These are phyloP conservation scores for Petrophora chlorosata DNA, from an alignment of 2,888 invertebrate species.

Conservation along the genomic window DNA sequence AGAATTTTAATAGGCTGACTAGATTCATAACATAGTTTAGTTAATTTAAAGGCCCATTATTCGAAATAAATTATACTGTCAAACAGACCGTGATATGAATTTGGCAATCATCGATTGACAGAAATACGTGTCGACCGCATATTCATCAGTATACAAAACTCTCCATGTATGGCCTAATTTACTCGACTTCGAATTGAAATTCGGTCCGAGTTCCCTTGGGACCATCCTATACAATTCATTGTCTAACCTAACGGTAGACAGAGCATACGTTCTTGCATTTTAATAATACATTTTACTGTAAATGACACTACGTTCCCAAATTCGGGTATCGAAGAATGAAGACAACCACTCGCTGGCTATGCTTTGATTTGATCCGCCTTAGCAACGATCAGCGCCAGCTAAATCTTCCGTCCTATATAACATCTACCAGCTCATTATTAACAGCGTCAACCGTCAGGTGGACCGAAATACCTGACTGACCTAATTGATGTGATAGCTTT, in stretches of 20 bases:
- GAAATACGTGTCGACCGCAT: slow-evolving; percentile 30
- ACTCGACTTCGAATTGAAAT: slow-evolving; percentile 65
- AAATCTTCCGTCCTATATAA: no score
- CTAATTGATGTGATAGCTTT: no score
- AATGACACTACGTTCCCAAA: slow-evolving; percentile 52
- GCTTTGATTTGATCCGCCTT: no score
- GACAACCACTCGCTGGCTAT: not conserved
- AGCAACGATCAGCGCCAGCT: no score
- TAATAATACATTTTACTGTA: slow-evolving; percentile 60
- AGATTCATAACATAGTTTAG: slow-evolving; percentile 20
- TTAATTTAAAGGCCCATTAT: slow-evolving; percentile 20
- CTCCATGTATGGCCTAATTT: slow-evolving; percentile 59
- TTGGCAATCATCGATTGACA: slow-evolving; percentile 23
- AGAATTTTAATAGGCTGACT: slow-evolving; percentile 18
- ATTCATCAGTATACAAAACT: slow-evolving; percentile 45
- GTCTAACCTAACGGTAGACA: slow-evolving; percentile 54
- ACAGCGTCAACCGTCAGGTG: no score
- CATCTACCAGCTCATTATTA: no score
- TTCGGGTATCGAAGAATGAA: slow-evolving; percentile 36
- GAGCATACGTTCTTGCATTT: slow-evolving; percentile 53
- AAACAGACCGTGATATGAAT: slow-evolving; percentile 27
- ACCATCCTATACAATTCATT: slow-evolving; percentile 53
- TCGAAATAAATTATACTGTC: slow-evolving; percentile 21
- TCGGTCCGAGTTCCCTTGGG: slow-evolving; percentile 66
- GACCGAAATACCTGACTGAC: no score